A percentile compares a stretch with the other conserved stretches of the same genome.
Evolutionary conservation across 2,888 invertebrate genomes (phyloP).

Genomic region (Meandrusa payeni): DNA sequence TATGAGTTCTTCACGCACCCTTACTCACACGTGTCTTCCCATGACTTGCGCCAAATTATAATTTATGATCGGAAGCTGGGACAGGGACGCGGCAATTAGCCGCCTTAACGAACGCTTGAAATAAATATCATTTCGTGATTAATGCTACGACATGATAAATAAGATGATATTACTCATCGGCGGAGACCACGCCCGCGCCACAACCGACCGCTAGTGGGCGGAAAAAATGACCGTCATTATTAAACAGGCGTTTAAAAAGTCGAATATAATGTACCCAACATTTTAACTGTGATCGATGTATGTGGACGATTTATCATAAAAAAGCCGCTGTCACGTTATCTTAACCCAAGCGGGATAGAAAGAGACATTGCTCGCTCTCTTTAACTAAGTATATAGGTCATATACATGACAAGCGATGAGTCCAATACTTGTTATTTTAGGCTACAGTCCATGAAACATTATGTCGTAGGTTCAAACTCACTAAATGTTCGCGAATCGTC

Average conservation of each 20-base stretch:
- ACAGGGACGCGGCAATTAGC: slow-evolving; percentile 75
- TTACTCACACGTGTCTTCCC: slow-evolving; percentile 20
- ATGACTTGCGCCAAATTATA: slow-evolving; percentile 49
- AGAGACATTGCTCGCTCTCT: too few species aligned
- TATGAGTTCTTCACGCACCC: too few species aligned
- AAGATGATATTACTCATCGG: slow-evolving; percentile 54
- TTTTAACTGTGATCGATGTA: slow-evolving; percentile 6
- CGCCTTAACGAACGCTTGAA: slow-evolving; percentile 74
- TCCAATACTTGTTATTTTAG: too few species aligned
- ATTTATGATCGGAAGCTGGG: slow-evolving; percentile 69
- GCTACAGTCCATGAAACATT: too few species aligned
- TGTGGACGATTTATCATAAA: too few species aligned
- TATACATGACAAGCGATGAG: too few species aligned
- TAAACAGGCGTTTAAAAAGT: slow-evolving; percentile 15
- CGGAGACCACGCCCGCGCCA: slow-evolving; percentile 23
- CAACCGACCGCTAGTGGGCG: background rate
- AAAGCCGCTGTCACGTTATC: too few species aligned
- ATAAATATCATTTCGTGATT: slow-evolving; percentile 76
- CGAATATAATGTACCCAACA: slow-evolving; percentile 1
- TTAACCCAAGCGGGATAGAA: too few species aligned
- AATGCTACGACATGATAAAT: slow-evolving; percentile 65
- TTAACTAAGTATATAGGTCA: too few species aligned
- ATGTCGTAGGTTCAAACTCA: too few species aligned
- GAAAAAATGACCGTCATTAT: slow-evolving; percentile 18
- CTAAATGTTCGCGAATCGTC: too few species aligned